A percentile compares a stretch with the other conserved stretches of the same genome.
phyloP scores from a whole-genome alignment of 2,888 invertebrate species.

The Habrosyne pyritoides region DNA sequence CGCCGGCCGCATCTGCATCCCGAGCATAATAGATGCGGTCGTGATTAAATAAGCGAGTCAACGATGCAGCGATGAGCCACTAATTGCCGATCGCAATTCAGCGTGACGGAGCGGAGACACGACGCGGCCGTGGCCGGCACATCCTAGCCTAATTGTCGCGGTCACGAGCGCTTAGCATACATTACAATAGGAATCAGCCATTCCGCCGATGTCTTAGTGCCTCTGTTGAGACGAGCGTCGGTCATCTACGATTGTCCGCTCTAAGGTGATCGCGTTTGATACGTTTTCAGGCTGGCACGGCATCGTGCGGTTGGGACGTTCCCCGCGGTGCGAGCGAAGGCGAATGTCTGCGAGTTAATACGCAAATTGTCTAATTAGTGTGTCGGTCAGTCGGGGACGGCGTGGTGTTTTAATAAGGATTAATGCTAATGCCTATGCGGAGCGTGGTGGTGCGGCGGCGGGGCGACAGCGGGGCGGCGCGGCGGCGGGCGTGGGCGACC shows the following conservation, averaged over 20 bases:
- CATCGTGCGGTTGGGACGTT: slow-evolving; percentile 18
- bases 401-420: slow-evolving; percentile 59
- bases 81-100: slow-evolving; percentile 66
- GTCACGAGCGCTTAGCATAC: slow-evolving; percentile 72
- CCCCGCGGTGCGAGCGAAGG: slow-evolving; percentile 15
- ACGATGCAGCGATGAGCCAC: slow-evolving; percentile 56
- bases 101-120: slow-evolving; percentile 57
- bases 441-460: slow-evolving; percentile 20
- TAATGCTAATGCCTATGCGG: slow-evolving; percentile 55
- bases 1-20: slow-evolving; percentile 29
- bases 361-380: slow-evolving; percentile 78
- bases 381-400: slow-evolving; percentile 49
- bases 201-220: slow-evolving; percentile 63
- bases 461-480: slow-evolving; percentile 17
- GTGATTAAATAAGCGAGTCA: slow-evolving; percentile 60
- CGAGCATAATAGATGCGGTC: slow-evolving; percentile 61
- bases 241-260: slow-evolving; percentile 31
- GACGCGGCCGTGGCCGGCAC: slow-evolving; percentile 54
- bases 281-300: slow-evolving; percentile 20
- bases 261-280: slow-evolving; percentile 25
- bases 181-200: slow-evolving; percentile 75
- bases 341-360: slow-evolving; percentile 50
- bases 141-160: slow-evolving; percentile 72
- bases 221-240: slow-evolving; percentile 41
- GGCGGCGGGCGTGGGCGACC: slow-evolving; percentile 17